These are phyloP conservation scores for Rhinoptilus africanus DNA, from an alignment of 2,113 vertebrate genomes.

Conservation along the genomic window DNA sequence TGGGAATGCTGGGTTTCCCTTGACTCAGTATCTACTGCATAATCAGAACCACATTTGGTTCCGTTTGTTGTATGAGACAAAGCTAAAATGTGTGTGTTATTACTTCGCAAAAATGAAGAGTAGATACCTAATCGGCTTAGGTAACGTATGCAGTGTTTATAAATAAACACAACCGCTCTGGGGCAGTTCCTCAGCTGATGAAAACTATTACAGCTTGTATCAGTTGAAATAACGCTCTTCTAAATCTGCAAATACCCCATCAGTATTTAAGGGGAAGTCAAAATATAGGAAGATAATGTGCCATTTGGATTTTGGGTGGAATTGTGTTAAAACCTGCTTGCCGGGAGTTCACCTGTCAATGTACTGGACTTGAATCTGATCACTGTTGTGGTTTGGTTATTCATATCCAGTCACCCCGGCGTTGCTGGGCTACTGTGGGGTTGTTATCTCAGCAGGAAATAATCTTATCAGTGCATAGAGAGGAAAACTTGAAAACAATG, in stretches of 20 bases:
- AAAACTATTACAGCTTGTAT: background rate
- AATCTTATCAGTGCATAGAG: background rate
- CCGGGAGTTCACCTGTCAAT: background rate
- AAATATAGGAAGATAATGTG: background rate
- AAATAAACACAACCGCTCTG: background rate
- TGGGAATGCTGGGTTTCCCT: slow-evolving; percentile 49
- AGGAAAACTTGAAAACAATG: background rate
- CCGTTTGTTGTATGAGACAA: slow-evolving; percentile 19
- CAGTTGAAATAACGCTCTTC: background rate
- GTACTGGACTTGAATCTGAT: background rate
- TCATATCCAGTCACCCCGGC: background rate
- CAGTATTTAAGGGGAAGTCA: background rate
- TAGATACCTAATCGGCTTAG: background rate
- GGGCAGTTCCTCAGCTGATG: background rate
- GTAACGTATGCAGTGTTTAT: background rate
- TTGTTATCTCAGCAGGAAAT: background rate
- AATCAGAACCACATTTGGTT: slow-evolving; percentile 46
- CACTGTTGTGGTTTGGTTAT: background rate
- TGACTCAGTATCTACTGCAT: background rate
- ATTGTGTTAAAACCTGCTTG: background rate
- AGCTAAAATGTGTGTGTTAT: background rate
- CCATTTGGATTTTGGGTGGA: background rate
- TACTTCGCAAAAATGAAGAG: slow-evolving; percentile 17
- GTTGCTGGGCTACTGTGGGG: background rate
- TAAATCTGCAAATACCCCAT: background rate